These are phyloP conservation scores for Trichoplusia ni DNA, from an alignment of 1,140 invertebrate species.

Conservation along the genomic window DNA sequence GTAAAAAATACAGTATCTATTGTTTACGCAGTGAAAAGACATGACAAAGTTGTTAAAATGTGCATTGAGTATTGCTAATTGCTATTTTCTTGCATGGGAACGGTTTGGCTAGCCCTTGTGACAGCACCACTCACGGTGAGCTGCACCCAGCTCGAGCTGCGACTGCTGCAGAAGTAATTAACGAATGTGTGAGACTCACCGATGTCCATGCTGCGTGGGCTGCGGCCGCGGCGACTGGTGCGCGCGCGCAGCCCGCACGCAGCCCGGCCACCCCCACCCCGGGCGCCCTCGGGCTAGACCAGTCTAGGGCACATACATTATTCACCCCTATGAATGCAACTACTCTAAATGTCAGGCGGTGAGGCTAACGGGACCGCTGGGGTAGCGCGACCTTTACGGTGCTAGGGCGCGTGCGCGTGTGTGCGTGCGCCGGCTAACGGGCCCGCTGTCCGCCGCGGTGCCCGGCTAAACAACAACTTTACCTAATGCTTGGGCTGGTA, in stretches of 20 bases:
- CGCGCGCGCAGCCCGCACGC: conserved; percentile 32
- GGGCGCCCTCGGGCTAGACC: not conserved
- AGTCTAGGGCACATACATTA: conserved; percentile 21
- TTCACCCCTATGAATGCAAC: conserved; percentile 35
- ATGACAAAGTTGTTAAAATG: not conserved
- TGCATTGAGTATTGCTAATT: not conserved
- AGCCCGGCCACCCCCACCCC: conserved; percentile 39
- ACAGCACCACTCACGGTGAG: too few species aligned
- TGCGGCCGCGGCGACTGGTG: conserved; percentile 38
- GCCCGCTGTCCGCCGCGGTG: not conserved
- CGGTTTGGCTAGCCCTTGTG: too few species aligned
- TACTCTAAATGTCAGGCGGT: conserved; percentile 44
- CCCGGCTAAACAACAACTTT: not conserved
- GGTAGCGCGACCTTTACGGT: conserved; percentile 24
- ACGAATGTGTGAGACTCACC: conserved; percentile 47
- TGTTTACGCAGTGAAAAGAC: not conserved
- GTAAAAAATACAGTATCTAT: not conserved
- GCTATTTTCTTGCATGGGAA: too few species aligned
- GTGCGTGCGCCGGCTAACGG: not conserved
- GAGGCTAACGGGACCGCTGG: conserved; percentile 31
- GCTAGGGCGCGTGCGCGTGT: not conserved
- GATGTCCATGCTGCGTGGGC: conserved; percentile 43
- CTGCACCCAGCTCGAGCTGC: not conserved
- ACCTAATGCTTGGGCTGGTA: not conserved
- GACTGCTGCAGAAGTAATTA: not conserved